Base-by-base conservation (phyloP, 2,113 vertebrate genomes). In the Nanorana parkeri region DNA sequence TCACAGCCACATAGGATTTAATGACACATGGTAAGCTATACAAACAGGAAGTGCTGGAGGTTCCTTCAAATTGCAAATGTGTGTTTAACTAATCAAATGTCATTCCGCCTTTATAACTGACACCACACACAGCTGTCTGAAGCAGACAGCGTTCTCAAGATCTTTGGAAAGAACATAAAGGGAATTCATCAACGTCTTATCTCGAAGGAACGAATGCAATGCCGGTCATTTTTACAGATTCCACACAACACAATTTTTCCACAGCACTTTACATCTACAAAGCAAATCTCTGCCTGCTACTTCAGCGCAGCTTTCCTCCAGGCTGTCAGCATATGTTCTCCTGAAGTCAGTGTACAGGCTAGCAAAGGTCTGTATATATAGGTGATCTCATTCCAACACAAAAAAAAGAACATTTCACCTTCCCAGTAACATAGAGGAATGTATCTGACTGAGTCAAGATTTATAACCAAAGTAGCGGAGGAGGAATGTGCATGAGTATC, bases 401-500 rank as follows among this genome's bases (percentile, higher is more conserved):
- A 36, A 1, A 64, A 51, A 51, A 63, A 26, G 69, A 73, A 54
- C n/a, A 60, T 32, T 20, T 75, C 17, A 77, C 74, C 47, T 77
- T 20, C 60, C 20, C 75, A 77, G 60, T 51, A 77, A 51, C 17
- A 24, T 77, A 6, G 51, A 58, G 71, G 74, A 77, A 51, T 78
- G 10, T 32, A 66, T 66, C 17, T 78, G 41, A 66, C 76, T 17
- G 32, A 41, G 52, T 28, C 26, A 51, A 36, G 21, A 77, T 65
- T 23, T 67, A 78, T 32, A 54, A 20, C 61, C 19, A 64, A 64
- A 20, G 60, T 56, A 54, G 76, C 47, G 24, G 20, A 56, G 72
- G 54, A 78, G 76, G 61, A 77, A 66, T 77, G 75, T 77, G 24
- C 75, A 54, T 28, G 71, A 19, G 21, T 66, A 51, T 77, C 41